Conservation (phyloP, 1,140 invertebrate genomes). For the Xylocopa sonorina region DNA sequence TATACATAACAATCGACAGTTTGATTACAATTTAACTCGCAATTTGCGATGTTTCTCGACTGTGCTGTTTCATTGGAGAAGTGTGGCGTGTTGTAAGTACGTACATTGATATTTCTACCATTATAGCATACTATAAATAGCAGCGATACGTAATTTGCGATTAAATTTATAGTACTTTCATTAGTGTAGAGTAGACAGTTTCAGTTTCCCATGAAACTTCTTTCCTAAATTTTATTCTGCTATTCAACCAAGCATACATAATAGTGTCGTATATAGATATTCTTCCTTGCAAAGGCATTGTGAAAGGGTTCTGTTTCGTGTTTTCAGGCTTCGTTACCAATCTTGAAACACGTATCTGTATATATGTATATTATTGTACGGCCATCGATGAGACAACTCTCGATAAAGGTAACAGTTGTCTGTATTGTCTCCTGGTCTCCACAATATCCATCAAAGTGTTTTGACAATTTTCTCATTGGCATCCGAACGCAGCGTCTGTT, state of each 20-base stretch:
- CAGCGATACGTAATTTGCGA: neutral
- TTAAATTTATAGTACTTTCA: neutral
- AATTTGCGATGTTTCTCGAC: neutral
- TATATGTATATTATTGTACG: neutral
- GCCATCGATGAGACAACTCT: constrained; percentile 15
- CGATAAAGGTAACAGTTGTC: constrained; percentile 7
- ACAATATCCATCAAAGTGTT: neutral
- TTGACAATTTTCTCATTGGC: constrained; percentile 12
- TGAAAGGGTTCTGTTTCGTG: too few species aligned
- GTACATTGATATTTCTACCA: too few species aligned
- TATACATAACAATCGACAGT: neutral
- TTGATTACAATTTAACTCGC: neutral
- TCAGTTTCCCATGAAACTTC: too few species aligned
- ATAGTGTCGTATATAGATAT: neutral
- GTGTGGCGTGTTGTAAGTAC: neutral
- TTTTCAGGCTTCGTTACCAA: neutral
- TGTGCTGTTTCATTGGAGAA: neutral
- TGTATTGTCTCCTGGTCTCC: constrained; percentile 13
- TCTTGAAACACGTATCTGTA: neutral
- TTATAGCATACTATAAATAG: neutral
- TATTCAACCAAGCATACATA: neutral
- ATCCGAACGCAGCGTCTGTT: neutral
- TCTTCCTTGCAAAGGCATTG: neutral
- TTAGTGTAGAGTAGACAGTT: too few species aligned
- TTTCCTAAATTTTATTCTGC: too few species aligned